Base-by-base conservation (phyloP, 2,113 vertebrate genomes). In the Coregonus clupeaformis region DNA sequence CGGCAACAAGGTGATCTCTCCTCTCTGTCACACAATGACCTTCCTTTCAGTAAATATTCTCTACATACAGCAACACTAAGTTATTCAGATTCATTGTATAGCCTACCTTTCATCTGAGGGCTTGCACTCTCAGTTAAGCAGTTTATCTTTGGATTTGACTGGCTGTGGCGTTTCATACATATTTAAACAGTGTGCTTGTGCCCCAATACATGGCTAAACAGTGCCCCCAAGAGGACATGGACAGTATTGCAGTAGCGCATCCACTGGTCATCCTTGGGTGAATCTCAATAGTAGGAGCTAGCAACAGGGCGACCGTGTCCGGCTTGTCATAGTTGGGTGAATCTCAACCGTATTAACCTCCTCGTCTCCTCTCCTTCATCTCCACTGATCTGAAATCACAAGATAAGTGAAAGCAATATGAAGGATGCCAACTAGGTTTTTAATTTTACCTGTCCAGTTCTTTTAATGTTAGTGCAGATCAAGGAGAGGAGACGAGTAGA, bases 1-100 rank as follows among this genome's bases (percentile, higher is more conserved):
- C 0, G 90, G 95, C 82, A 96, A 94, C 93, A 98, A 99, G 97
- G 98, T 97, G 89, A 59, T 75, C 69, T 42, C 9, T 3, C 55
- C 62, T 5, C 32, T 73, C 60, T 52, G 14, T 67, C 73, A 27
- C 22, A 30, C 73, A 70, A 69, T 29, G 64, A 12, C 69, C 27
- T 16, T 12, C 13, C 13, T 69, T 13, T 60, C 36, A 14, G 18
- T 59, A 7, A 71, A 22, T 3, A 29, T 27, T 49, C n/a, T 24
- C 20, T 60, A 24, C 2, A 60, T 60, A 60, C n/a, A n/a, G n/a
- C 6, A 9, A 6, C n/a, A 22, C 57, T 55, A 55, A 7, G 18
- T 22, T n/a, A 7, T 59, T 59, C n/a, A 60, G 13, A n/a, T n/a
- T 60, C n/a, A 60, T 60, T 14, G 2, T 49, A 1, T 71, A 25